Evolutionary conservation across 2,113 vertebrate genomes (phyloP), one percentile per base, ranked within the genome.

Genomic region (Machaerirhynchus nigripectus): DNA sequence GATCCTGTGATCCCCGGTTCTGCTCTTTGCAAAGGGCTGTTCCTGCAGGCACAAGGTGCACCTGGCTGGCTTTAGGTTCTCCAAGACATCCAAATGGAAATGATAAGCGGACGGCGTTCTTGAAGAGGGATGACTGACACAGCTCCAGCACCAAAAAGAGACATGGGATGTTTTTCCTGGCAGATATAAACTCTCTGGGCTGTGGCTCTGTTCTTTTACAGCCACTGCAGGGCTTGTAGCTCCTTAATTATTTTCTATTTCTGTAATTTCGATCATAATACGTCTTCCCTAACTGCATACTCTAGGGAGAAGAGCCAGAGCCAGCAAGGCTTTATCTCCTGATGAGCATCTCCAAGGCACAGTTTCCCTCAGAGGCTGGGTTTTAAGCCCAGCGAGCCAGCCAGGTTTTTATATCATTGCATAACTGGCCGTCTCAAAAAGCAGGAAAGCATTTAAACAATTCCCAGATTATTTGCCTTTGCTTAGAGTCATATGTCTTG

Each of bases 31-130:
- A 35, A 31, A 93, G 24, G 30, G 27, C 21, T 1, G 2, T 31
- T 90, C 59, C 50, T 69, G 52, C 46, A 59, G 53, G 63, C 50
- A 47, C 21, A 35, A 7, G 23, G 26, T 11, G 49, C 35, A 23
- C 44, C 18, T 83, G 5, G 0, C 26, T 8, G 6, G 33, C 53
- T 55, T 40, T 52, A 39, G 47, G 11, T 10, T 50, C 53, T 33
- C 70, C 47, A 24, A 17, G 27, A 46, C 5, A 56, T 12, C 49
- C 42, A 57, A 19, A 69, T 1, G 27, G 37, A 33, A 82, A 39
- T 0, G 0, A 13, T 18, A 42, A 86, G 60, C 0, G 0, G 19
- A 33, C 27, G 28, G 8, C 0, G 0, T 42, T 64, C 40, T 19
- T 49, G 40, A 57, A 52, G 10, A 2, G 0, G 18, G 46, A 39